phyloP scores from a whole-genome alignment of 2,797 vertebrate species.

The Rallus crepitans region DNA sequence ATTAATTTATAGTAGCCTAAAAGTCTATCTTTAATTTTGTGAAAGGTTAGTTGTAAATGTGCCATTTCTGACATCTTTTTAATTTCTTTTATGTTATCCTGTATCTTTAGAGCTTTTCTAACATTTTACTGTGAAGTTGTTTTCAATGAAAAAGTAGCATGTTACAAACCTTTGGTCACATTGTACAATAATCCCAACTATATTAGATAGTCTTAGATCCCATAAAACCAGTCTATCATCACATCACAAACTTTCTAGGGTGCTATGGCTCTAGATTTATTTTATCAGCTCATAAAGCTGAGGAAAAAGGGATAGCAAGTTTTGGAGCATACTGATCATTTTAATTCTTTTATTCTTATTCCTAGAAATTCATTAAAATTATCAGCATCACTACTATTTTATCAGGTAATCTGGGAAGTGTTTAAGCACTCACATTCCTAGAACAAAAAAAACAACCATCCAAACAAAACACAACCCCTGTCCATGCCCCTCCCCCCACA shows the following conservation, averaged over 20 bases:
- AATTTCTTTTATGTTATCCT: not conserved
- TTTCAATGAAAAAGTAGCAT: not conserved
- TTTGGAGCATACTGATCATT: not conserved
- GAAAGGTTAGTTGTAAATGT: not conserved
- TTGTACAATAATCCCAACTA: not conserved
- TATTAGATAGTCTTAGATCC: not conserved
- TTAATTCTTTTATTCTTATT: not conserved
- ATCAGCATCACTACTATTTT: not conserved
- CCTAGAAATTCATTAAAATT: not conserved
- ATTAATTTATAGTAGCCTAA: not conserved
- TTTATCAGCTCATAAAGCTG: not conserved
- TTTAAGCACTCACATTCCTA: not conserved
- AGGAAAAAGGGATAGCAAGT: rapidly evolving
- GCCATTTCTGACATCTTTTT: not conserved
- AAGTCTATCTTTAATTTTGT: not conserved
- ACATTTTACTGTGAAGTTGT: not conserved
- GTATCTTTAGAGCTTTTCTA: not conserved
- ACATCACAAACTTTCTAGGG: not conserved
- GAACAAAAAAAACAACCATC: not conserved
- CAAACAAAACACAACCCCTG: no score
- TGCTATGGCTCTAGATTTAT: not conserved
- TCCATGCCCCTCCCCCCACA: no score
- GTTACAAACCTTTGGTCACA: not conserved
- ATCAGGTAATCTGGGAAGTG: not conserved
- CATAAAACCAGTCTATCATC: not conserved